These are phyloP conservation scores for Petrophora chlorosata DNA, from an alignment of 2,888 invertebrate genomes.

Conservation along the genomic window DNA sequence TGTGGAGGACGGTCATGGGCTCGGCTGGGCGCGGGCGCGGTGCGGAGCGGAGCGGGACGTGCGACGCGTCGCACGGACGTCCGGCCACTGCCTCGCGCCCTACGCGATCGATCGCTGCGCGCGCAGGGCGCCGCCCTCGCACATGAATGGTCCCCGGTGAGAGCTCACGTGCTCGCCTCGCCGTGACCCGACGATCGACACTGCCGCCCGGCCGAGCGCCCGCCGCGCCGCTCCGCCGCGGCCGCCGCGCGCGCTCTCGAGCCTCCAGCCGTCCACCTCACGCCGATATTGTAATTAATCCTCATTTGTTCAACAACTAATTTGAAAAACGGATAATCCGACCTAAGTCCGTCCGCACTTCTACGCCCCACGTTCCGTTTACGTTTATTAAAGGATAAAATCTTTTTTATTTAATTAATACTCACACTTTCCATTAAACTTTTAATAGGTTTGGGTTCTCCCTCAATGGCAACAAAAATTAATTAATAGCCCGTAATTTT, in stretches of 20 bases:
- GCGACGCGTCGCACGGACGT: constrained; percentile 69
- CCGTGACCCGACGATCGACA: constrained; percentile 44
- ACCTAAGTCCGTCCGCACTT: constrained; percentile 21
- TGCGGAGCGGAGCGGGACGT: constrained; percentile 55
- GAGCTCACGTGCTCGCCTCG: constrained; percentile 75
- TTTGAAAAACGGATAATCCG: constrained; percentile 31
- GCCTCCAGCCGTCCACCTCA: constrained; percentile 6
- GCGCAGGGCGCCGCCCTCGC: constrained; percentile 74
- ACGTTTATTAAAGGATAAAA: constrained; percentile 22
- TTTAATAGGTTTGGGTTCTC: constrained; percentile 16
- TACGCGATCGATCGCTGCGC: constrained; percentile 68
- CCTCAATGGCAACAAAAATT: constrained; percentile 14
- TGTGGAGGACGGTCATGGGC: constrained; percentile 78
- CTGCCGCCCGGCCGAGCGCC: constrained; percentile 6
- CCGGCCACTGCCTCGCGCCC: constrained; percentile 70
- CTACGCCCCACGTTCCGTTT: constrained; percentile 19
- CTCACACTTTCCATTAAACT: constrained; percentile 24
- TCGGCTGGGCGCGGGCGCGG: constrained; percentile 50
- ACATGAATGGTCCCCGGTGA: constrained; percentile 76
- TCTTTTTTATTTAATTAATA: constrained; percentile 26
- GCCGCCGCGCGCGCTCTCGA: not conserved
- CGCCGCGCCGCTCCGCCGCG: not conserved
- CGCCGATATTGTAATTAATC: constrained; percentile 29
- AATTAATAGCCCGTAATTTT: constrained; percentile 11
- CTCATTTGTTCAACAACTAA: constrained; percentile 26